Evolutionary conservation across 2,113 vertebrate species (phyloP).

Genomic region (Symphodus melops): DNA sequence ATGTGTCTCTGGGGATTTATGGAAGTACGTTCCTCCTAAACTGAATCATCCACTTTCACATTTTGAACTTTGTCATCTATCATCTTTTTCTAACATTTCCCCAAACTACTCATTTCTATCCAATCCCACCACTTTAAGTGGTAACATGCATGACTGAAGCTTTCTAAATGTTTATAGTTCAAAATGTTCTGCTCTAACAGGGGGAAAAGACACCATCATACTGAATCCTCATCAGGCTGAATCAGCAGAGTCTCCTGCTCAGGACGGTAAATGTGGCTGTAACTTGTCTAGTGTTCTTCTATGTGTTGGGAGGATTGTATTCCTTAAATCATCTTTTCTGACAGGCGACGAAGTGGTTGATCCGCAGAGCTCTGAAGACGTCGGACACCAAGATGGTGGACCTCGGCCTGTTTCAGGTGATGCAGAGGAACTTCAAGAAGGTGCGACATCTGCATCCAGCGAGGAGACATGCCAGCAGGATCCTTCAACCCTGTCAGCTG

Average conservation of each 20-base stretch:
- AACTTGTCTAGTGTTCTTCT: not conserved
- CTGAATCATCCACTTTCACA: conserved; percentile 10
- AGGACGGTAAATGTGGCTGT: conserved; percentile 38
- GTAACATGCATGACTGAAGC: not conserved
- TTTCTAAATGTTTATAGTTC: conserved; percentile 8
- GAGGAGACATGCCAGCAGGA: not conserved
- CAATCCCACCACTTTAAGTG: not conserved
- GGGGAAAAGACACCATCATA: conserved; percentile 63
- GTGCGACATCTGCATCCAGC: not conserved
- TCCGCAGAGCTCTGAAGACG: conserved; percentile 10
- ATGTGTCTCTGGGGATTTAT: conserved; percentile 92
- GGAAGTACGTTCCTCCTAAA: conserved; percentile 89
- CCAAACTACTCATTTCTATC: not conserved
- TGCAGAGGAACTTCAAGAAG: conserved; percentile 2
- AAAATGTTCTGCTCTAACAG: conserved; percentile 49
- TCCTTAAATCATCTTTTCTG: not conserved
- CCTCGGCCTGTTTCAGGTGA: not conserved
- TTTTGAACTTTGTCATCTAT: conserved; percentile 15
- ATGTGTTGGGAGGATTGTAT: not conserved
- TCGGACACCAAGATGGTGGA: conserved; percentile 4
- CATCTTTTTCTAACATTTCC: not conserved
- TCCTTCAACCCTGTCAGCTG: not conserved
- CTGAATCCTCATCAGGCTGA: conserved; percentile 40
- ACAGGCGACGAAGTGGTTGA: conserved; percentile 17
- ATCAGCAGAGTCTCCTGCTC: conserved; percentile 15